Evolutionary conservation across 1,140 invertebrate species (phyloP).

Genomic region (Stenopsyche tienmushanensis): DNA sequence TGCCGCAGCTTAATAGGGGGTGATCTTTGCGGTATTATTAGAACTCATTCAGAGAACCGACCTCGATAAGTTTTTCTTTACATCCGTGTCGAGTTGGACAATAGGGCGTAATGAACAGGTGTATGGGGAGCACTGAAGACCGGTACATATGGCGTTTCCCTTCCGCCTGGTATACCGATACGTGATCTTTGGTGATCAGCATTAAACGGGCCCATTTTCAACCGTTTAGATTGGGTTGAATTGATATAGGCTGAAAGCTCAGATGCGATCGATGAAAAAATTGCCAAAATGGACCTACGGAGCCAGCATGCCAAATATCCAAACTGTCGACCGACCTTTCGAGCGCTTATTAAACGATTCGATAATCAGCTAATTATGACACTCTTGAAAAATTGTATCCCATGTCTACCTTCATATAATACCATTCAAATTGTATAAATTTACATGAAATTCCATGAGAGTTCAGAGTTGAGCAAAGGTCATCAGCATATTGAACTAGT

Average conservation of each 20-base stretch:
- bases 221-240: constrained; percentile 18
- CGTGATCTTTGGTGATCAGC: constrained; percentile 24
- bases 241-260: constrained; percentile 10
- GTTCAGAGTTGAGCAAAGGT: no score
- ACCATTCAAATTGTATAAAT: no score
- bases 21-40: no score
- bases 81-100: neutral
- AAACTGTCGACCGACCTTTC: no score
- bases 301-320: constrained; percentile 4
- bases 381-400: no score
- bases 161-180: constrained; percentile 4
- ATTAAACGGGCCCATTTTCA: constrained; percentile 7
- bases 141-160: constrained; percentile 7
- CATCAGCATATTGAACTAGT: no score
- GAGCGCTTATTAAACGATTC: no score
- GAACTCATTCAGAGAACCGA: neutral
- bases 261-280: constrained; percentile 4
- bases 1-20: no score
- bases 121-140: constrained; percentile 3
- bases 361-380: no score
- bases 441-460: no score
- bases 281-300: neutral
- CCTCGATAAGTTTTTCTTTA: neutral
- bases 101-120: constrained; percentile 16
- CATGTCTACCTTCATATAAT: no score